Evolutionary conservation across 2,888 invertebrate species (phyloP).

Genomic region (Lasioglossum zephyrum): DNA sequence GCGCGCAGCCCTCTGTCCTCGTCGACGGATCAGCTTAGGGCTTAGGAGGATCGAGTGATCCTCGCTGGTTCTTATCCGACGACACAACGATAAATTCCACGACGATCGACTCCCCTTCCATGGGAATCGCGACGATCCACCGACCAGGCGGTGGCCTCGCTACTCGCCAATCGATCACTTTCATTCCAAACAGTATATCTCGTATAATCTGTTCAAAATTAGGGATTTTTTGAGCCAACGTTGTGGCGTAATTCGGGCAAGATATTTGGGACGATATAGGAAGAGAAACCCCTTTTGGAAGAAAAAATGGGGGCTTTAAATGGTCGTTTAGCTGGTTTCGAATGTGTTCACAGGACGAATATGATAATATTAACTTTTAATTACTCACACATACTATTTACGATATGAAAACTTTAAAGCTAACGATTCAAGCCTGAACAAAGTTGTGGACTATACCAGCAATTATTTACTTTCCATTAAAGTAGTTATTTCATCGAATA

Average conservation of each 20-base stretch:
- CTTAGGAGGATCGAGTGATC: constrained; percentile 4
- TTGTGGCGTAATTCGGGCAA: no score
- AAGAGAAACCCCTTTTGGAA: no score
- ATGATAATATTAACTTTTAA: not conserved
- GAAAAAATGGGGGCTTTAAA: not conserved
- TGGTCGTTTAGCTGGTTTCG: not conserved
- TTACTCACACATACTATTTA: no score
- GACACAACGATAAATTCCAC: constrained; percentile 37
- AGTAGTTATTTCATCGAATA: no score
- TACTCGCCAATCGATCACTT: not conserved
- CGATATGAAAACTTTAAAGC: no score
- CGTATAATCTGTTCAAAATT: not conserved
- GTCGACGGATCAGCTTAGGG: constrained; percentile 10
- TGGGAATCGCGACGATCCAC: constrained; percentile 19
- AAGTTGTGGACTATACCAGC: no score
- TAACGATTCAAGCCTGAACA: no score
- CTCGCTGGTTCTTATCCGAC: constrained; percentile 30
- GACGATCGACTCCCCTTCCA: constrained; percentile 13
- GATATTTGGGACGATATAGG: no score
- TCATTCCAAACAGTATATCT: not conserved
- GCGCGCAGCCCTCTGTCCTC: constrained; percentile 39
- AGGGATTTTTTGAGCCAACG: no score
- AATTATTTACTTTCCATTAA: no score
- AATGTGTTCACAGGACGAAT: not conserved
- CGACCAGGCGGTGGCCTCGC: not conserved